These are phyloP conservation scores for Pyxicephalus adspersus DNA, from an alignment of 2,113 vertebrate genomes.

Conservation along the genomic window DNA sequence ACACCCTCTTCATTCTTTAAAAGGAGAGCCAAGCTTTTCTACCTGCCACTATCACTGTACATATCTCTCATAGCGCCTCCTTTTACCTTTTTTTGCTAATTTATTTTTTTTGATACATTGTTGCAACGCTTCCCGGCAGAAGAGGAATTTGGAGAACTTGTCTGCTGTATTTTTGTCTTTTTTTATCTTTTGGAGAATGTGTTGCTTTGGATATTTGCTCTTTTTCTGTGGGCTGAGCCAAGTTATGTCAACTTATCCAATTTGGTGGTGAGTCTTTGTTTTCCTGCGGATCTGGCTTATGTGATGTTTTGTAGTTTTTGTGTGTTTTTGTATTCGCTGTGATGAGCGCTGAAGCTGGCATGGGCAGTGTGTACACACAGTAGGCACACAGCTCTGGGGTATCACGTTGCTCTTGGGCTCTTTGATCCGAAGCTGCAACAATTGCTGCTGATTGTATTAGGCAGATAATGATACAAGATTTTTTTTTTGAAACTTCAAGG, in stretches of 20 bases:
- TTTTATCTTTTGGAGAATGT: conserved; percentile 72
- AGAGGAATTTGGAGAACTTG: conserved; percentile 7
- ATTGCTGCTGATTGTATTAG: conserved; percentile 71
- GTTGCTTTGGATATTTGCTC: conserved; percentile 85
- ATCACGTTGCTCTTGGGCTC: conserved; percentile 57
- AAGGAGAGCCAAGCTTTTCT: conserved; percentile 37
- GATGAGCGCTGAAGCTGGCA: background rate
- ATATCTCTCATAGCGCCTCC: conserved; percentile 56
- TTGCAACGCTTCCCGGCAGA: background rate
- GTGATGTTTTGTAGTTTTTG: conserved; percentile 64
- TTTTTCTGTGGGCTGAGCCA: conserved; percentile 80
- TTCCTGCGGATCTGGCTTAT: conserved; percentile 53
- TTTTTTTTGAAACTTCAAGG: conserved; percentile 65
- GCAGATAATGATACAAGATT: conserved; percentile 66
- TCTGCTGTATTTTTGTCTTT: conserved; percentile 55
- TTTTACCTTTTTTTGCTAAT: conserved; percentile 36
- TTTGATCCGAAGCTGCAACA: conserved; percentile 69
- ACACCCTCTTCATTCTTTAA: conserved; percentile 50
- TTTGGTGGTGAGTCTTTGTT: conserved; percentile 88
- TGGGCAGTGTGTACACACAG: conserved; percentile 51
- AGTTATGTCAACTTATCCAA: conserved; percentile 87
- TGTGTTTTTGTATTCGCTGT: conserved; percentile 39
- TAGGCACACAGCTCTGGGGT: conserved; percentile 63
- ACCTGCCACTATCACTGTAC: background rate
- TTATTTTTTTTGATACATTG: background rate